Evolutionary conservation across 2,113 vertebrate genomes (phyloP).

Genomic region (Antechinus stuartii): DNA sequence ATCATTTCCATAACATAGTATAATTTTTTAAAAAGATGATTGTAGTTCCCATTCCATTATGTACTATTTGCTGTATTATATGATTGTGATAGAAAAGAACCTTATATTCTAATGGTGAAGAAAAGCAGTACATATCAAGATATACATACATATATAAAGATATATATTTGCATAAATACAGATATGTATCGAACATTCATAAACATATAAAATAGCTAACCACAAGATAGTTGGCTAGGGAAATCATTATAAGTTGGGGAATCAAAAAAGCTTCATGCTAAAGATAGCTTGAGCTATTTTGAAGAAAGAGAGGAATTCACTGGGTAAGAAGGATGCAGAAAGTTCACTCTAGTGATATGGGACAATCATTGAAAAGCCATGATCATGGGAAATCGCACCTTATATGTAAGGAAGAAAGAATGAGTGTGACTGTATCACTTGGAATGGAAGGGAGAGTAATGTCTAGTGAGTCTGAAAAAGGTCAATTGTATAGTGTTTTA

Average conservation of each 20-base stretch:
- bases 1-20: neutral
- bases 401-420: neutral
- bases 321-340: neutral
- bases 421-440: neutral
- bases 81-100: neutral
- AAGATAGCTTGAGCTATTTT: too few relatives aligned
- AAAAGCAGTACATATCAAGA: neutral
- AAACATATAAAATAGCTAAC: neutral
- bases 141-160: neutral
- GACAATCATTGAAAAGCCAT: neutral
- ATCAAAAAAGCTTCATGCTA: too few relatives aligned
- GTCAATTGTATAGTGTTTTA: neutral
- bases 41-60: neutral
- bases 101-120: neutral
- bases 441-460: neutral
- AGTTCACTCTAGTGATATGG: neutral
- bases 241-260: neutral
- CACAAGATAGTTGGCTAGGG: neutral
- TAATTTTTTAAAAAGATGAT: neutral
- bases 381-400: neutral
- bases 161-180: too few relatives aligned
- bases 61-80: neutral
- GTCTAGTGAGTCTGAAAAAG: neutral
- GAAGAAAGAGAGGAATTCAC: too few relatives aligned
- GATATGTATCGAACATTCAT: neutral